Conservation (phyloP, 1,140 invertebrate species). For the Psilanteris sp. region DNA sequence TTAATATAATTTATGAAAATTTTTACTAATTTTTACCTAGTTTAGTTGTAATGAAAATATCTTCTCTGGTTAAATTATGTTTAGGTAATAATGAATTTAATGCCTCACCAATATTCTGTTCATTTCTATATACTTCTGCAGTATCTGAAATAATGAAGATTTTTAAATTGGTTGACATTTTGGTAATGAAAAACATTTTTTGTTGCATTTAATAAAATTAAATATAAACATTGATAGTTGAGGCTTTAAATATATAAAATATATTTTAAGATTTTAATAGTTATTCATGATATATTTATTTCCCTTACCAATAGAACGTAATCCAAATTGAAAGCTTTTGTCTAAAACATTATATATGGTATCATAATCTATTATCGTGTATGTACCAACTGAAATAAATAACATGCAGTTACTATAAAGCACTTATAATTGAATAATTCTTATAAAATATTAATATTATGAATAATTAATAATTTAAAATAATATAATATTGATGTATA, state of each 20-base stretch:
- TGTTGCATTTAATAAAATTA: no score
- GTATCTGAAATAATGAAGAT: slow-evolving; percentile 88
- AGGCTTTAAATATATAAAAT: no score
- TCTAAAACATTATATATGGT: slow-evolving; percentile 78
- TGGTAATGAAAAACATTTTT: no score
- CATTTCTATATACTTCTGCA: slow-evolving; percentile 87
- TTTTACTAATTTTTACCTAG: slow-evolving; percentile 79
- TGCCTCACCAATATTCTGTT: slow-evolving; percentile 83
- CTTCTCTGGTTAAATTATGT: slow-evolving; percentile 83
- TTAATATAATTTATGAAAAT: no score
- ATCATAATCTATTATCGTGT: slow-evolving; percentile 74
- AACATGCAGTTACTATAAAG: no score
- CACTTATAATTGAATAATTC: no score
- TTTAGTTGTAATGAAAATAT: slow-evolving; percentile 90
- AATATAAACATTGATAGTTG: no score
- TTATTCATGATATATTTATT: slow-evolving; percentile 7
- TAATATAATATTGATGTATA: no score
- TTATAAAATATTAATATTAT: slow-evolving; percentile 1
- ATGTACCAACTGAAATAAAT: slow-evolving; percentile 81
- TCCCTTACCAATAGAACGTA: slow-evolving; percentile 81
- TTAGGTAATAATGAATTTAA: slow-evolving; percentile 83
- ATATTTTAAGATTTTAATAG: no score
- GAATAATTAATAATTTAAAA: no score
- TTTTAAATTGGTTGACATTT: no score
- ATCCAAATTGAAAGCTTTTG: slow-evolving; percentile 80